A percentile compares a stretch with the other conserved stretches of the same genome.
Conservation (phyloP, 1,140 invertebrate species). For the Drosophila subpulchrella region DNA sequence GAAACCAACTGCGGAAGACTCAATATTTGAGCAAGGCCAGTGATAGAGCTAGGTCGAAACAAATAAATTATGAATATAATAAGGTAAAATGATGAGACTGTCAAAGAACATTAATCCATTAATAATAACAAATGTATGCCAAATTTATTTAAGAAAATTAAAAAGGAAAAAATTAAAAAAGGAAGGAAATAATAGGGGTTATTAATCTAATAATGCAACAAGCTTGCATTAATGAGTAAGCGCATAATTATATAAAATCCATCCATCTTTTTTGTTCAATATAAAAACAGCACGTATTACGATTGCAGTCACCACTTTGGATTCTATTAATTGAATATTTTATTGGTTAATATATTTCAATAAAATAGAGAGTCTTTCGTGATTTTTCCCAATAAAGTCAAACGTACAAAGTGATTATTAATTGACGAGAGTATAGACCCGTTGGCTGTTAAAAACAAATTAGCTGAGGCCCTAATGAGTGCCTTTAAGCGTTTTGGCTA, state of each 20-base stretch:
- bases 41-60: not conserved
- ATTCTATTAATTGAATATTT: not conserved
- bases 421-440: conserved; percentile 24
- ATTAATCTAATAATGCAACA: too few species aligned
- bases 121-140: too few species aligned
- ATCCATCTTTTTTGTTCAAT: not conserved
- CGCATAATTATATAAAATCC: not conserved
- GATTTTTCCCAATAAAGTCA: conserved; percentile 2
- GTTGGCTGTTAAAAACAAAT: conserved; percentile 4
- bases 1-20: not conserved
- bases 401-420: conserved; percentile 19
- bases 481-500: not conserved
- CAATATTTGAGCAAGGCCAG: conserved; percentile 18
- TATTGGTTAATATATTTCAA: not conserved
- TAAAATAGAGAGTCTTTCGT: conserved; percentile 19
- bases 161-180: not conserved
- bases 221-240: not conserved
- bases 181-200: too few species aligned
- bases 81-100: not conserved
- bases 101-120: not conserved
- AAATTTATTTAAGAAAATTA: too few species aligned
- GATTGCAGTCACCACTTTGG: not conserved
- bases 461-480: conserved; percentile 24
- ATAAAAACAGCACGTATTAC: not conserved
- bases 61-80: not conserved